Evolutionary conservation across 2,888 invertebrate genomes (phyloP), one percentile per base, ranked within the genome.

Genomic region (Helleia helle): DNA sequence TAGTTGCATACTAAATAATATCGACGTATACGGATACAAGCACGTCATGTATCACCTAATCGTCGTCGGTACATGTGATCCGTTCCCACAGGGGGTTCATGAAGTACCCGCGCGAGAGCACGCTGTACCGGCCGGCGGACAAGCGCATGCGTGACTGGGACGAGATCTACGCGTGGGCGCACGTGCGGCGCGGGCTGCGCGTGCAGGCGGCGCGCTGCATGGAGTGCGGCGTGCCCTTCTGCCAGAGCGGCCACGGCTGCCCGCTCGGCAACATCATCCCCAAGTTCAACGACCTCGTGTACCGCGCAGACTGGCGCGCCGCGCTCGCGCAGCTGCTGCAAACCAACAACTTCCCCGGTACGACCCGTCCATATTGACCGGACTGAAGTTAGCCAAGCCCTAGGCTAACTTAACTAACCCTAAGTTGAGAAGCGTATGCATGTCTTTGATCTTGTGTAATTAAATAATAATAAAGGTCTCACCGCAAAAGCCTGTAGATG

Each of bases 141-240:
- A 92, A 92, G 54, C 90, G 99, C 0, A 75, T 94, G 53, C 90
- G 94, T 48, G 99, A 99, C 75, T 99, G 98, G 98, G 92, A 95
- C 50, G 99, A 99, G 86, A 95, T 99, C 50, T 98, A 96, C 81
- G 93, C 96, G 69, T 91, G 91, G 60, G 86, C 87, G 9, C 91
- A 92, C 54, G 95, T 99, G 5, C 90, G 95, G 4, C 93, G 93
- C 69, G 95, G 95, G n/a, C 86, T 99, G 29, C 87, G 92, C 37
- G 89, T 92, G 6, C 97, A 97, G 70, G 96, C 97, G 1, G 96
- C 97, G 0, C 88, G 97, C 29, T 99, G 99, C 67, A 99, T 99
- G 99, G 99, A 99, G 64, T 99, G 99, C 73, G 99, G 99, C 14
- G 97, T 99, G 95, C 79, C 99, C 30, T 97, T 99, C 86, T 99